phyloP scores from a whole-genome alignment of 37 sponge, comb jelly and placozoan species.

The Agelas oroides region DNA sequence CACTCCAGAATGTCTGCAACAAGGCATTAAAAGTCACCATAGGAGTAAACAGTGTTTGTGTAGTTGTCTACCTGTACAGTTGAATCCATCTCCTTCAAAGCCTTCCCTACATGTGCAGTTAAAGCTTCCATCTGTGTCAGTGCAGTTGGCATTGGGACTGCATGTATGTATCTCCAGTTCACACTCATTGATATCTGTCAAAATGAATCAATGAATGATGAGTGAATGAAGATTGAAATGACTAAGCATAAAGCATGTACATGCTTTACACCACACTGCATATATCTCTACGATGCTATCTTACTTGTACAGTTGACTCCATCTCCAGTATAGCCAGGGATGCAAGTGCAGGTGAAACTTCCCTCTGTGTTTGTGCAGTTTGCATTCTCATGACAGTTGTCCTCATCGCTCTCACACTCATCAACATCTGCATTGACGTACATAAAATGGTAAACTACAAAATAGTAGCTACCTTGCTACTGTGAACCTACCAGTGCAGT shows the following conservation, averaged over 20 bases:
- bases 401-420: conserved; percentile 27
- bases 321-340: conserved; percentile 28
- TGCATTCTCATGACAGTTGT: conserved; percentile 16
- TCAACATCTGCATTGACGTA: conserved; percentile 15
- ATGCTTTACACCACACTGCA: too few relatives aligned
- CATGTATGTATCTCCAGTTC: not conserved
- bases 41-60: too few relatives aligned
- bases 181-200: conserved; percentile 25
- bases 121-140: not conserved
- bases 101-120: not conserved
- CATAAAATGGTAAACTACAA: too few relatives aligned
- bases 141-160: conserved; percentile 2
- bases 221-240: too few relatives aligned
- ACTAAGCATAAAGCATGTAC: too few relatives aligned
- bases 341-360: conserved; percentile 1
- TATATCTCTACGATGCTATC: too few relatives aligned
- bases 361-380: conserved; percentile 32
- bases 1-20: conserved; percentile 63
- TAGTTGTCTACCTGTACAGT: not conserved
- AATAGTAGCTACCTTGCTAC: too few relatives aligned
- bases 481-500: not conserved
- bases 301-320: conserved; percentile 22
- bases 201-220: not conserved
- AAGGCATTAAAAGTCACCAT: too few relatives aligned
- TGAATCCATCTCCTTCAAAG: conserved; percentile 7